These are phyloP conservation scores for Genyomyrus donnyi DNA, from an alignment of 2,113 vertebrate genomes.

Conservation along the genomic window DNA sequence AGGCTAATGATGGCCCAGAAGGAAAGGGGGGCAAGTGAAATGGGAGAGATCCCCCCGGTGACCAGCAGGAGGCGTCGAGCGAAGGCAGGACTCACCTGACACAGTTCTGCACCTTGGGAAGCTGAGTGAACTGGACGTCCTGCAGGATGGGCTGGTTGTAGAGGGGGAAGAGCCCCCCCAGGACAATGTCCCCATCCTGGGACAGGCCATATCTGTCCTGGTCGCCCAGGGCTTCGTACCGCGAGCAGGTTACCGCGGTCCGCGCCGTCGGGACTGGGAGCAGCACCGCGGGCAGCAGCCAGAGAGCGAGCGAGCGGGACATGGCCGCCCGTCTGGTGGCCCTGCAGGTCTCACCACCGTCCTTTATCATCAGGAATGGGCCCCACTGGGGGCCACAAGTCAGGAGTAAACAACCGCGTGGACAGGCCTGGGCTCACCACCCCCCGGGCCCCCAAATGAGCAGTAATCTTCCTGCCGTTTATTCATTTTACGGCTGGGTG, in stretches of 20 bases:
- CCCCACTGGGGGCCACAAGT: background rate
- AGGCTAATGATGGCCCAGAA: background rate
- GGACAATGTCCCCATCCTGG: slow-evolving; percentile 52
- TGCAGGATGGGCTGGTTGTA: slow-evolving; percentile 31
- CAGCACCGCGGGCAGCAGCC: background rate
- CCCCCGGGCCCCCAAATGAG: background rate
- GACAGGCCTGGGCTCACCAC: background rate
- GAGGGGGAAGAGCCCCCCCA: slow-evolving; percentile 52
- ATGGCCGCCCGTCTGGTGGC: slow-evolving; percentile 24
- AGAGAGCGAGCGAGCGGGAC: background rate
- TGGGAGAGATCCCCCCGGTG: background rate
- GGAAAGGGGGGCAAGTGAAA: background rate
- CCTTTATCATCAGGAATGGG: slow-evolving; percentile 37
- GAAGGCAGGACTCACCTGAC: slow-evolving; percentile 40
- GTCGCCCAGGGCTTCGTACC: slow-evolving; percentile 22
- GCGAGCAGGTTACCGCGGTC: slow-evolving; percentile 38
- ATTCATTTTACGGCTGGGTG: background rate
- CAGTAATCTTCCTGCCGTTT: background rate
- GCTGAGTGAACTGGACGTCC: slow-evolving; percentile 37
- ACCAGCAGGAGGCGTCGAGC: background rate
- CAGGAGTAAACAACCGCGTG: background rate
- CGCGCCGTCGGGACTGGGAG: slow-evolving; percentile 22
- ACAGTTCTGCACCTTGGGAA: slow-evolving; percentile 39
- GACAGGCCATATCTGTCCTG: slow-evolving; percentile 38
- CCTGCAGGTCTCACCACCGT: background rate